These are phyloP conservation scores for Philereme vetulata DNA, from an alignment of 2,888 invertebrate species.

Conservation along the genomic window DNA sequence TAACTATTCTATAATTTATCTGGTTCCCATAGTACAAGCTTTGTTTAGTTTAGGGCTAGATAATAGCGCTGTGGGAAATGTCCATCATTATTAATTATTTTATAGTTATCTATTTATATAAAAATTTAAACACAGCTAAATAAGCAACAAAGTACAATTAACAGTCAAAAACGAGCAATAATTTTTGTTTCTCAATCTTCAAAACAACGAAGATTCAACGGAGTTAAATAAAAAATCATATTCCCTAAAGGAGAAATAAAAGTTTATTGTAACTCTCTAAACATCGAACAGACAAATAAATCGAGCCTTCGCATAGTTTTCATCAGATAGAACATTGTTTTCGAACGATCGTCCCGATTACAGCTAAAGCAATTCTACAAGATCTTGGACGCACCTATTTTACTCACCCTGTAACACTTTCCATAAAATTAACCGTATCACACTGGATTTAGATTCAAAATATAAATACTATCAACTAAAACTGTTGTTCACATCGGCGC, in stretches of 20 bases:
- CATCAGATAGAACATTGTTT: constrained; percentile 29
- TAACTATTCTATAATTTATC: too few relatives aligned
- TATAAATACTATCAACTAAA: neutral
- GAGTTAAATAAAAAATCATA: constrained; percentile 14
- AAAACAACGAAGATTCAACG: neutral
- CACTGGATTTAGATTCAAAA: constrained; percentile 1
- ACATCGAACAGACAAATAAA: constrained; percentile 27
- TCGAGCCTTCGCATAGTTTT: constrained; percentile 21
- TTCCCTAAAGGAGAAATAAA: constrained; percentile 20
- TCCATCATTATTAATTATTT: too few relatives aligned
- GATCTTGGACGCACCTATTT: constrained; percentile 24
- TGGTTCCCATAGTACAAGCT: too few relatives aligned
- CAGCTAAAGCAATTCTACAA: constrained; percentile 34
- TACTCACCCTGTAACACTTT: neutral
- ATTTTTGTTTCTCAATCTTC: neutral
- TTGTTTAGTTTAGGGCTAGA: too few relatives aligned
- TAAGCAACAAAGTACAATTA: too few relatives aligned
- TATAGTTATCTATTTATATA: too few relatives aligned
- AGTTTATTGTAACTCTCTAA: constrained; percentile 24
- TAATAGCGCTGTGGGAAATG: too few relatives aligned
- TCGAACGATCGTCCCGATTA: constrained; percentile 39
- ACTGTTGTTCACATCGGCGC: too few relatives aligned
- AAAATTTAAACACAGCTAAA: too few relatives aligned
- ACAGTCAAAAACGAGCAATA: too few relatives aligned
- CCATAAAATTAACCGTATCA: neutral